Base-by-base conservation (phyloP, 2,888 invertebrate species). In the Oscheius onirici region DNA sequence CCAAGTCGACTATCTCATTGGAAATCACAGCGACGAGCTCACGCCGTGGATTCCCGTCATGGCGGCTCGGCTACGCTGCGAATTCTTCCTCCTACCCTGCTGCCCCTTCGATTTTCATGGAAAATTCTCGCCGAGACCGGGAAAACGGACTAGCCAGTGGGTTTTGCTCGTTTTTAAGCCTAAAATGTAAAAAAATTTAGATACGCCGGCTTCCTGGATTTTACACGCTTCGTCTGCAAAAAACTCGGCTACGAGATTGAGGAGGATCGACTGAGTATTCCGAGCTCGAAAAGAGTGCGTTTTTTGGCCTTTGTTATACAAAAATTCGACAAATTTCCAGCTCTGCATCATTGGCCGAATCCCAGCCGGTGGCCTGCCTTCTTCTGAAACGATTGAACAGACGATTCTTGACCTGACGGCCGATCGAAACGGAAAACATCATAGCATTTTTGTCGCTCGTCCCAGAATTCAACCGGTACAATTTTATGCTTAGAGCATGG, bases 1-100 rank as follows among this genome's bases (percentile, higher is more conserved):
- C 1, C 77, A 69, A 17, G 76, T 74, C 10, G 84, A 86, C 75
- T 85, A 77, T 66, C 89, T 99, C 63, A 95, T 99, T 88, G 99
- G 97, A 65, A 99, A 99, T 89, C 99, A 99, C 90, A 95, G 96
- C 15, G 99, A 99, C 90, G 97, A 99, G 88, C 89, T 99, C n/a
- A 97, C 97, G 10, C 96, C 97, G 0, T 99, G 97, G 97, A 92
- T 99, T 84, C 95, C 97, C 22, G 92, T 97, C 0, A 92, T 97
- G 83, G 93, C 97, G 28, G 92, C 94, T 70, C 93, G 93, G 89
- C 89, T 80, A 13, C 73, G 73, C n/a, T 77, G 79, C 68, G 92
- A 92, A 72, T 95, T 93, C 87, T 96, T 97, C 87, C 89, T 97
- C 1, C 90, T 99, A 15, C 99, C 99, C 0, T 99, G 99, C 88